Evolutionary conservation across 2,797 vertebrate genomes (phyloP).

Genomic region (Protosalanx chinensis): DNA sequence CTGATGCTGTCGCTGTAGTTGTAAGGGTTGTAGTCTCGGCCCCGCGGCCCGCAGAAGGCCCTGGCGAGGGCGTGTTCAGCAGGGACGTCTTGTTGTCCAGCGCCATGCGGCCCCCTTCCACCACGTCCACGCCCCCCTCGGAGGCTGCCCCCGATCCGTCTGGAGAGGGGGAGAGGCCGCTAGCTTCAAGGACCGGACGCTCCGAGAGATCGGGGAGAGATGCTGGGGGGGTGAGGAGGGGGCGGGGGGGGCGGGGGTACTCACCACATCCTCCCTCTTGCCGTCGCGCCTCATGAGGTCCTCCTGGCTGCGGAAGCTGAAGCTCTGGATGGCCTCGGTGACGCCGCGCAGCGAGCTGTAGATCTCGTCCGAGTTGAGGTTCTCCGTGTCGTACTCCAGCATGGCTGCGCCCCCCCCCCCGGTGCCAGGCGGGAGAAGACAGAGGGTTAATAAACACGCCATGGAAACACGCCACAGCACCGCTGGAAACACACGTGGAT

Average conservation of each 20-base stretch:
- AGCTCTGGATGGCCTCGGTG: conserved; percentile 95
- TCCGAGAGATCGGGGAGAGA: too few relatives aligned
- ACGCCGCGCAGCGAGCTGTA: conserved; percentile 94
- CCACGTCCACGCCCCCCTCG: conserved; percentile 66
- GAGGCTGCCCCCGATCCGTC: conserved; percentile 74
- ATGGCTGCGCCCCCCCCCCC: conserved; percentile 76
- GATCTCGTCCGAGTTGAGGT: conserved; percentile 95
- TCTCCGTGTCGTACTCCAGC: conserved; percentile 93
- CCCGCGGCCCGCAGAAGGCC: conserved; percentile 80
- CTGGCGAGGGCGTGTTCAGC: conserved; percentile 89
- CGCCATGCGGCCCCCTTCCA: conserved; percentile 85
- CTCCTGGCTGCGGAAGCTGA: conserved; percentile 93
- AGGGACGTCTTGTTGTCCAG: conserved; percentile 96
- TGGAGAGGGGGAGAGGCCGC: conserved; percentile 42
- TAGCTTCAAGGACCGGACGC: not conserved
- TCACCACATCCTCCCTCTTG: conserved; percentile 84
- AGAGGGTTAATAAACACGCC: not conserved
- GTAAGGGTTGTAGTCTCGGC: conserved; percentile 87
- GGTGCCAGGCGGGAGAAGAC: not conserved
- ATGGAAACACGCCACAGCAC: not conserved
- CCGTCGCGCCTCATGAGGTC: conserved; percentile 84
- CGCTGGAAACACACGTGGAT: too few relatives aligned
- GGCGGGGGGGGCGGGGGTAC: conserved; percentile 41
- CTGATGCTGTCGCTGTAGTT: conserved; percentile 84
- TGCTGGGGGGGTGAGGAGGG: not conserved